These are phyloP conservation scores for Cephus sareptanus DNA, from an alignment of 2,888 invertebrate genomes.

Conservation along the genomic window DNA sequence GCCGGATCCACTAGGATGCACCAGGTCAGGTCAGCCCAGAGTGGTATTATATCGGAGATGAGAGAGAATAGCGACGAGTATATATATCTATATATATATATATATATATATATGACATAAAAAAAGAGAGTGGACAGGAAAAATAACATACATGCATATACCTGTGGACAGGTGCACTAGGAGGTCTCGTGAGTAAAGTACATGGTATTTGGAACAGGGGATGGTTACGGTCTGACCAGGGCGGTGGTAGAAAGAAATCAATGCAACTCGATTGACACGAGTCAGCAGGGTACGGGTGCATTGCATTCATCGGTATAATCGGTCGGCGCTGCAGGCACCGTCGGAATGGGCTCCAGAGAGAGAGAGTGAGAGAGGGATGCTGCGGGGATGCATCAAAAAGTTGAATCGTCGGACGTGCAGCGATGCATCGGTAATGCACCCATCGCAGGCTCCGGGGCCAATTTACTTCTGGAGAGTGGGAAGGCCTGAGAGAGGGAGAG, in stretches of 20 bases:
- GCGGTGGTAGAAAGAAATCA: conserved; percentile 2
- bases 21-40: background rate
- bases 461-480: conserved; percentile 12
- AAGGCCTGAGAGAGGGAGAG: conserved; percentile 6
- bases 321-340: conserved; percentile 6
- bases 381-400: conserved; percentile 22
- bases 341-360: background rate
- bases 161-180: background rate
- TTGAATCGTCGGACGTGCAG: conserved; percentile 45
- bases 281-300: conserved; percentile 9
- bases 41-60: background rate
- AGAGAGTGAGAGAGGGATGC: background rate
- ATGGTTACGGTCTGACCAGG: background rate
- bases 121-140: background rate
- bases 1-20: background rate
- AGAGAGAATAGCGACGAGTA: background rate
- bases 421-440: conserved; percentile 42
- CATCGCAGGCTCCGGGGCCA: conserved; percentile 19
- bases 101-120: background rate
- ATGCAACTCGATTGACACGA: conserved; percentile 30
- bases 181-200: background rate
- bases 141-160: background rate
- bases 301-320: conserved; percentile 23
- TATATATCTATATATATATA: no score
- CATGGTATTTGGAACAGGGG: background rate